A percentile compares a stretch with the other conserved stretches of the same genome.
These are phyloP conservation scores for Aplodontia rufa DNA, from an alignment of 2,113 vertebrate species.

Conservation along the genomic window DNA sequence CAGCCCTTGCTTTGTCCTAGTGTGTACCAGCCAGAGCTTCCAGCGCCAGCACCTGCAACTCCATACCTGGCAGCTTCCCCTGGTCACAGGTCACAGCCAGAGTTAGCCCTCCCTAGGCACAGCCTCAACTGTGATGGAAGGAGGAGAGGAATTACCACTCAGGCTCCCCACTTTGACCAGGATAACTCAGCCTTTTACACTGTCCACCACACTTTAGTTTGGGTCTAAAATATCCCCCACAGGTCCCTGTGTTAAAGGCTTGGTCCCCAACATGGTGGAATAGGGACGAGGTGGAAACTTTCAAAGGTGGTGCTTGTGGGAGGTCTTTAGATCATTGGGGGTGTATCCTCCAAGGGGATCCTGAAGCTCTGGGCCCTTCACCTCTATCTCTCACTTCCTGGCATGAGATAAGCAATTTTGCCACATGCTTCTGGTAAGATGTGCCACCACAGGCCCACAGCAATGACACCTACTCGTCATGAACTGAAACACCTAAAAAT, in stretches of 20 bases:
- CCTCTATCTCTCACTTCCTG: background rate
- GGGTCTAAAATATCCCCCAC: background rate
- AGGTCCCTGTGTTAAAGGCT: background rate
- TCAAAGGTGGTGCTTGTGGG: background rate
- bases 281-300: background rate
- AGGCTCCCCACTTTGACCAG: background rate
- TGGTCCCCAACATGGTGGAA: too few relatives aligned
- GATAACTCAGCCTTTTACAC: too few relatives aligned
- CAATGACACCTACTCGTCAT: too few relatives aligned
- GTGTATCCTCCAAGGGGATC: too few relatives aligned
- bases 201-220: background rate
- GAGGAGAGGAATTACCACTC: background rate
- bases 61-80: background rate
- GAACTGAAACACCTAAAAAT: background rate
- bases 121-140: background rate
- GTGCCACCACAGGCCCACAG: too few relatives aligned
- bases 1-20: background rate
- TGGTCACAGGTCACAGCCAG: background rate
- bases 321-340: background rate
- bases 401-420: background rate
- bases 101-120: background rate
- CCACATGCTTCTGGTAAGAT: background rate
- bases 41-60: rapidly evolving
- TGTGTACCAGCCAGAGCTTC: rapidly evolving
- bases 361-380: too few relatives aligned